A percentile compares a stretch with the other conserved stretches of the same genome.
Conservation (phyloP, 1,140 invertebrate species). For the Venturia canescens region DNA sequence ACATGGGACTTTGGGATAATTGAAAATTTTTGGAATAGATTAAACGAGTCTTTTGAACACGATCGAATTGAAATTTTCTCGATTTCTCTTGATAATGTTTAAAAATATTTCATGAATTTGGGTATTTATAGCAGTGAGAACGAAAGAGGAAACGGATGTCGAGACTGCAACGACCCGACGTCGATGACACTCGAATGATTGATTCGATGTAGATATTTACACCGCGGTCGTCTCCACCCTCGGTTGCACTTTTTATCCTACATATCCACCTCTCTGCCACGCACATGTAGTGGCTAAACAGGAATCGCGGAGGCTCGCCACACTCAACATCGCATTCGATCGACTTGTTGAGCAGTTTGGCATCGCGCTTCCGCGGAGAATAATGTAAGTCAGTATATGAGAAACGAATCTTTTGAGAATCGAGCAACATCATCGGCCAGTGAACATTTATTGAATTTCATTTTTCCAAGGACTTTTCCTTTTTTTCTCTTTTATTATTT, state of each 20-base stretch:
- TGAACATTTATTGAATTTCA: constrained; percentile 13
- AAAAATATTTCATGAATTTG: not conserved
- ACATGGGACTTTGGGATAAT: too few species aligned
- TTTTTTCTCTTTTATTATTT: not conserved
- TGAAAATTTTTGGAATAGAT: too few species aligned
- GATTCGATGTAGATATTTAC: constrained; percentile 35
- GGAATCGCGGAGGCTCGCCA: constrained; percentile 24
- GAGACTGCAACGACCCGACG: not conserved
- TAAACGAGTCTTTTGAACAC: too few species aligned
- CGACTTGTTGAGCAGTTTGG: constrained; percentile 42
- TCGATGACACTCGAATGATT: constrained; percentile 25
- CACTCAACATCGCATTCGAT: constrained; percentile 36
- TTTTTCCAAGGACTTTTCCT: not conserved
- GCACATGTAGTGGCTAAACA: not conserved
- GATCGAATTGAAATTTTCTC: not conserved
- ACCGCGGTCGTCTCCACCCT: not conserved
- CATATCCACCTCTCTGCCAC: constrained; percentile 22
- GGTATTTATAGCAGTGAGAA: not conserved
- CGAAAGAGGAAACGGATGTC: not conserved
- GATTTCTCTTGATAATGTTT: not conserved
- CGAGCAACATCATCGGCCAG: not conserved
- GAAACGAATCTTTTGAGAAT: not conserved
- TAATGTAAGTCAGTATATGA: constrained; percentile 40
- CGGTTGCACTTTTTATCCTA: constrained; percentile 10
- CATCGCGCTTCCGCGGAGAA: constrained; percentile 39